A percentile compares a stretch with the other conserved stretches of the same genome.
Evolutionary conservation across 2,113 vertebrate genomes (phyloP).

Genomic region (Ctenomys sociabilis): DNA sequence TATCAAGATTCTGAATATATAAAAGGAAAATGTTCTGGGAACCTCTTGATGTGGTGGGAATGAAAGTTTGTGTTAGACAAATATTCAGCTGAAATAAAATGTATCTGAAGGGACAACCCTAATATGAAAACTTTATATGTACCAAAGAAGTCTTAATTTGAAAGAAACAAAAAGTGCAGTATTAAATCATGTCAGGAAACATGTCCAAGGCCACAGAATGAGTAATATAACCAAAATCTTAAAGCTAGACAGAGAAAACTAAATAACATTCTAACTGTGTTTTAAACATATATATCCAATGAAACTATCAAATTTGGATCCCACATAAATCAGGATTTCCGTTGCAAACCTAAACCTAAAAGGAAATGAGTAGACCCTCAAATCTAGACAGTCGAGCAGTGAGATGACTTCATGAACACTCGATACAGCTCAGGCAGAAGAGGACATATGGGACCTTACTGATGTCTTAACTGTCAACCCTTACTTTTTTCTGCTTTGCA

Average conservation of each 20-base stretch:
- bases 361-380: not conserved
- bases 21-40: slow-evolving; percentile 35
- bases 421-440: not conserved
- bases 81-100: slow-evolving; percentile 30
- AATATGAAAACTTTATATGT: slow-evolving; percentile 1
- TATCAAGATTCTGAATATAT: slow-evolving; percentile 8
- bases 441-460: not conserved
- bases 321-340: not conserved
- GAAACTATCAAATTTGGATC: not conserved
- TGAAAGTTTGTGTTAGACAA: slow-evolving; percentile 16
- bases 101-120: not conserved
- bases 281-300: not conserved
- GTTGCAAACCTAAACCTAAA: not conserved
- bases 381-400: not conserved
- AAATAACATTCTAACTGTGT: not conserved
- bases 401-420: not conserved
- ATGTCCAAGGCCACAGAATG: not conserved
- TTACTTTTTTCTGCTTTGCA: not conserved
- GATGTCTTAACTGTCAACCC: not conserved
- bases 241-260: slow-evolving; percentile 7
- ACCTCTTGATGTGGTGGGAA: slow-evolving; percentile 60
- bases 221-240: not conserved
- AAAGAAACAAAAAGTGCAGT: slow-evolving; percentile 27
- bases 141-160: slow-evolving; percentile 40
- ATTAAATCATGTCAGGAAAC: slow-evolving; percentile 23